Percentiles rank a stretch among this genome's conserved stretches.
phyloP scores from a whole-genome alignment of 2,113 vertebrate genomes.

The Micromys minutus region DNA sequence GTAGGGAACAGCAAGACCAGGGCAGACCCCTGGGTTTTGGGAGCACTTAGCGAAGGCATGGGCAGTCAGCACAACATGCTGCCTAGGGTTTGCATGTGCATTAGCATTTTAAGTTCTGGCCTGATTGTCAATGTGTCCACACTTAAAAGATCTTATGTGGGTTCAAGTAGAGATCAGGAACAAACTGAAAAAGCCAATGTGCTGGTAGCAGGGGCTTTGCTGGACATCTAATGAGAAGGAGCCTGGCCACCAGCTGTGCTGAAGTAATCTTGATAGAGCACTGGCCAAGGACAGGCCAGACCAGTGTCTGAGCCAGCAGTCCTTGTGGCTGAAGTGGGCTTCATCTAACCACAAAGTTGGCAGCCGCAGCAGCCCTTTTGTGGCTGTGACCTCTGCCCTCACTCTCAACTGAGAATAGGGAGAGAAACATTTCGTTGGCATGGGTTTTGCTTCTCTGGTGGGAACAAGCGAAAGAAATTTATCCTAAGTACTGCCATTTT shows the following conservation, averaged over 20 bases:
- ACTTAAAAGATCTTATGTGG: too few species aligned
- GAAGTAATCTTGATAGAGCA: not conserved
- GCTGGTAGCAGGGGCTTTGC: not conserved
- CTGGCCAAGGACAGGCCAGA: not conserved
- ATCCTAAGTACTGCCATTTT: not conserved
- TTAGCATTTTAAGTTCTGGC: not conserved
- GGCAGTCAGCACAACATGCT: not conserved
- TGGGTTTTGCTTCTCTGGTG: not conserved
- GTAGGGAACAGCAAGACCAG: not conserved
- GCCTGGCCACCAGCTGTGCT: not conserved
- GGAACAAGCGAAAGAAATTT: not conserved
- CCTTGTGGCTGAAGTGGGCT: not conserved
- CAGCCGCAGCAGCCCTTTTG: not conserved
- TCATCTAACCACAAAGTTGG: not conserved
- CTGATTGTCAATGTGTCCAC: not conserved
- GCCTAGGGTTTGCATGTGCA: not conserved
- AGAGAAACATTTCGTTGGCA: not conserved
- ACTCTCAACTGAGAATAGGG: not conserved
- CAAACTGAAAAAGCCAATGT: rapidly evolving
- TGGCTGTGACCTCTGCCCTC: not conserved
- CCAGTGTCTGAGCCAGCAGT: not conserved
- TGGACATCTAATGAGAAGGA: rapidly evolving
- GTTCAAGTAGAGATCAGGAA: not conserved
- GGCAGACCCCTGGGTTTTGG: not conserved
- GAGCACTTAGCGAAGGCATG: not conserved